Evolutionary conservation across 2,797 vertebrate species (phyloP).

Genomic region (Spea hammondii): DNA sequence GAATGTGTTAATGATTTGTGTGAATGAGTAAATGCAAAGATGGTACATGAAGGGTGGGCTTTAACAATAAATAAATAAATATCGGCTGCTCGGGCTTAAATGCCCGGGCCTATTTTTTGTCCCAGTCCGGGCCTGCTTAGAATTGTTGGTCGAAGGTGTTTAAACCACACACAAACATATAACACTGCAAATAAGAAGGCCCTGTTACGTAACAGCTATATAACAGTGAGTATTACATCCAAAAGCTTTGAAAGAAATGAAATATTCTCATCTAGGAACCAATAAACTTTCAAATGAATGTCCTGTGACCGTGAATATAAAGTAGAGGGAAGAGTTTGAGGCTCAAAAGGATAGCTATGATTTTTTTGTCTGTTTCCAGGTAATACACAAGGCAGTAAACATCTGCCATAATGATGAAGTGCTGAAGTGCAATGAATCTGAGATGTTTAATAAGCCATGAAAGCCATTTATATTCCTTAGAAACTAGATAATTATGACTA

Average conservation of each 20-base stretch:
- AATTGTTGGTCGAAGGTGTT: too few relatives aligned
- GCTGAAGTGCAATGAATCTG: slow-evolving; percentile 33
- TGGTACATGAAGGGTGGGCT: too few relatives aligned
- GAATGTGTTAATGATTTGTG: too few relatives aligned
- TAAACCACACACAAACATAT: too few relatives aligned
- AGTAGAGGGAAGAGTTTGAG: slow-evolving; percentile 19
- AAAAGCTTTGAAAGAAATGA: slow-evolving; percentile 2
- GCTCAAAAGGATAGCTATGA: slow-evolving; percentile 18
- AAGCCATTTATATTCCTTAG: slow-evolving; percentile 52
- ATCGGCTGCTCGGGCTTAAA: too few relatives aligned
- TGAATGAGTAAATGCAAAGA: too few relatives aligned
- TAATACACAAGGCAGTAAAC: slow-evolving; percentile 44
- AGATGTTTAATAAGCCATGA: slow-evolving; percentile 51
- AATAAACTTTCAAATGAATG: slow-evolving; percentile 15
- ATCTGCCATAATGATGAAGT: slow-evolving; percentile 50
- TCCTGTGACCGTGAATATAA: slow-evolving; percentile 20
- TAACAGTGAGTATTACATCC: background rate
- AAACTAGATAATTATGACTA: slow-evolving; percentile 50
- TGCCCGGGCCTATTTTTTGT: too few relatives aligned
- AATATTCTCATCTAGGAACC: slow-evolving; percentile 1
- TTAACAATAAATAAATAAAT: too few relatives aligned
- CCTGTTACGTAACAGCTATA: background rate
- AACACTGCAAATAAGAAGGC: too few relatives aligned
- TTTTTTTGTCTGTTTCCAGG: slow-evolving; percentile 42
- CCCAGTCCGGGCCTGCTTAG: too few relatives aligned